phyloP scores from a whole-genome alignment of 1,140 invertebrate genomes.

The Bilobella aurantiaca region DNA sequence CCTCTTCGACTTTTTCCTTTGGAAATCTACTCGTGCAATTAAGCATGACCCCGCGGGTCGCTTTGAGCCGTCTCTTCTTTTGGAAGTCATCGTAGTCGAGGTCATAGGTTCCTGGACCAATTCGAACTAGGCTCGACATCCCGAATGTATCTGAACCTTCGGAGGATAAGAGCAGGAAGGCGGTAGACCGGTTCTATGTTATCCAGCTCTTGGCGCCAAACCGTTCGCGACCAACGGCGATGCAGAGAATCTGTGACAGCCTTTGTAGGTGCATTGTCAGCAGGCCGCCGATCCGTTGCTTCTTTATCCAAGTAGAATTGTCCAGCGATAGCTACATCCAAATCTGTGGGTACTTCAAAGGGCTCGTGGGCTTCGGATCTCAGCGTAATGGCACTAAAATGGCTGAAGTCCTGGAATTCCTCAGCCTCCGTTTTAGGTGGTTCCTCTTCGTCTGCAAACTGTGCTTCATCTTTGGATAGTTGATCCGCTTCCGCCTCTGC shows the following conservation, averaged over 20 bases:
- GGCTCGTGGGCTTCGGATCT: background rate
- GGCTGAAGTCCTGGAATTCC: background rate
- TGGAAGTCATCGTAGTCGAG: constrained; percentile 3
- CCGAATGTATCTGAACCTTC: constrained; percentile 8
- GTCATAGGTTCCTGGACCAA: constrained; percentile 18
- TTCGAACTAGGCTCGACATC: constrained; percentile 10
- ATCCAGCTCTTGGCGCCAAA: constrained; percentile 12
- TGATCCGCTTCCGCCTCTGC: background rate
- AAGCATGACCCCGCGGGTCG: background rate
- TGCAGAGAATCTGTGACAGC: background rate
- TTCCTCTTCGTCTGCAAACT: background rate
- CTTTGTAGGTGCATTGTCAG: background rate
- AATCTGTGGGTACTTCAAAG: background rate
- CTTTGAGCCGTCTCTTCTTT: background rate
- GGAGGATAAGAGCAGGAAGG: constrained; percentile 19
- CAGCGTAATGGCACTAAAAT: background rate
- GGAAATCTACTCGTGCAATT: constrained; percentile 7
- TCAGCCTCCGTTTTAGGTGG: background rate
- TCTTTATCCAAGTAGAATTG: background rate
- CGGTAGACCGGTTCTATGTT: constrained; percentile 16
- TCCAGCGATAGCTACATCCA: background rate
- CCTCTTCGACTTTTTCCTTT: background rate
- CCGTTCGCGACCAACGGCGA: background rate
- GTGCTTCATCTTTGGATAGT: background rate
- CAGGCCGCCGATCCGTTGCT: background rate